A percentile compares a stretch with the other conserved stretches of the same genome.
phyloP scores from a whole-genome alignment of 1,140 invertebrate species.

The Pachyrhynchus sulphureomaculatus region DNA sequence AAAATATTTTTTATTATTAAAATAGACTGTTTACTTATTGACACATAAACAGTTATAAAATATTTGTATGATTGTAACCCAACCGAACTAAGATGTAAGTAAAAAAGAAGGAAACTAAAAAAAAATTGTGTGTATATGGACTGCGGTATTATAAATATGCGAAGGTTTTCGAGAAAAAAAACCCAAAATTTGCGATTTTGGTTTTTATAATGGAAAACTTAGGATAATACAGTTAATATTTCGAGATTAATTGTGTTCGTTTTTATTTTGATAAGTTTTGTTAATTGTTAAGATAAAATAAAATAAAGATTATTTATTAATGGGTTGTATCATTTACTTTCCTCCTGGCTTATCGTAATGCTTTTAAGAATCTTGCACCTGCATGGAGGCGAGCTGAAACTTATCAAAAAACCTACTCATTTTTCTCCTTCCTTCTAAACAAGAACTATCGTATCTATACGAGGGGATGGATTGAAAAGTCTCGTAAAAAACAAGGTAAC shows the following conservation, averaged over 20 bases:
- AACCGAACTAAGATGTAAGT: constrained; percentile 3
- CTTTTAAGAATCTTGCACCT: neutral
- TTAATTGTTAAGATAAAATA: constrained; percentile 34
- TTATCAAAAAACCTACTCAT: no score
- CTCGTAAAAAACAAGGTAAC: no score
- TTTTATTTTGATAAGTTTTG: constrained; percentile 31
- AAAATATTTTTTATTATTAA: no score
- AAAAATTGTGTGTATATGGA: constrained; percentile 19
- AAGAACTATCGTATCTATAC: no score
- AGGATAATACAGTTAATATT: constrained; percentile 23
- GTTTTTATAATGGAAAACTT: constrained; percentile 25
- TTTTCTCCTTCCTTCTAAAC: no score
- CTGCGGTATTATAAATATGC: constrained; percentile 4
- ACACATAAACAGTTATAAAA: neutral
- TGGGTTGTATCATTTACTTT: neutral
- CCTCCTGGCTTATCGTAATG: neutral
- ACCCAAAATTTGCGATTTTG: constrained; percentile 16
- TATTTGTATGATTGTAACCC: constrained; percentile 4
- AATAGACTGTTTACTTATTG: no score
- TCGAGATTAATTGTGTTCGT: constrained; percentile 21
- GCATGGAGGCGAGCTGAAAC: no score
- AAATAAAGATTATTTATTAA: constrained; percentile 34
- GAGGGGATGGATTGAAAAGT: no score
- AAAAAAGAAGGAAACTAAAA: constrained; percentile 4
- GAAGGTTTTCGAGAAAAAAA: constrained; percentile 15